Evolutionary conservation across 2,888 invertebrate species (phyloP), one percentile per base, ranked within the genome.

Genomic region (Aleiodes alternator): DNA sequence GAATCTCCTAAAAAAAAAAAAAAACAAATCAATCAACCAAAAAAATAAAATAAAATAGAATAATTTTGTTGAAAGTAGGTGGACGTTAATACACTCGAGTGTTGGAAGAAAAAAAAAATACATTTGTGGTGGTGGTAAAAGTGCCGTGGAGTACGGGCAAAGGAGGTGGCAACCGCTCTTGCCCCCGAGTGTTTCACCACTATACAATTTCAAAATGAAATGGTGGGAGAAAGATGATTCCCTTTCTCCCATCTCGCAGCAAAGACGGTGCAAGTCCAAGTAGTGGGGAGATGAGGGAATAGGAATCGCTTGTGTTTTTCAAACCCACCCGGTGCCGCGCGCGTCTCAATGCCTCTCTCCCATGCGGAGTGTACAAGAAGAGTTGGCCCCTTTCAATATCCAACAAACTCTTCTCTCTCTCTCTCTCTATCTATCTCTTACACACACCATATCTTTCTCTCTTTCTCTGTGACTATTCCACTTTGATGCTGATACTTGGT

Each of bases 401-500:
- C 38, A 38, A 38, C 38, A 69, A 34, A 55, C 31, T 69, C 38
- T 23, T 38, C 34, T 31, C 31, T 50, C 57, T 71, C 50, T 14
- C 57, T 23, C 43, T 43, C 43, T 43, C 57, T 71, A 31, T 14
- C 57, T 23, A 29, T 43, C 43, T 43, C 59, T 12, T 23, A 23
- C 23, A 23, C 23, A 23, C 23, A 23, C 23, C 23, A 23, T 23
- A 1, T 23, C 43, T 43, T 43, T 69, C 38, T 43, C 38, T 34
- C 53, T 50, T 57, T 71, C 59, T 12, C 70, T 23, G 23, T 11
- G 11, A 50, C 66, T 56, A 48, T 69, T 48, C 55, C 66, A 64
- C 66, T 29, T 16, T 71, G 55, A 29, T 38, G 56, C 66, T 61
- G 69, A 71, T n/a, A 34, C 61, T 73, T 81, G 81, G 87, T 86